These are phyloP conservation scores for Pterophyllum scalare DNA, from an alignment of 2,113 vertebrate genomes.

Conservation along the genomic window DNA sequence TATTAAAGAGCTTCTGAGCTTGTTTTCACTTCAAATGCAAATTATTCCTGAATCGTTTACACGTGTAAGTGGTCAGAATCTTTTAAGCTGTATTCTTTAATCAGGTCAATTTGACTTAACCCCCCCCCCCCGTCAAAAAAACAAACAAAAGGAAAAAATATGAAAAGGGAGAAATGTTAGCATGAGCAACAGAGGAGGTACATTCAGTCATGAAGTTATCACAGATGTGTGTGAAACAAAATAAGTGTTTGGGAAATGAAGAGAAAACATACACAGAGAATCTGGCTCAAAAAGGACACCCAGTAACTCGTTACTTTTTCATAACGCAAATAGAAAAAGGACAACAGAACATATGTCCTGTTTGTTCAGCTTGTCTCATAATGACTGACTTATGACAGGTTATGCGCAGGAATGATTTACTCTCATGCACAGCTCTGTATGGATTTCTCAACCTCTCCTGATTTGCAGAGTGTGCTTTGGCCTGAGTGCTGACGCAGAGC, in stretches of 20 bases:
- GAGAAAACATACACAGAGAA: background rate
- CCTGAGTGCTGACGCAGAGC: constrained; percentile 84
- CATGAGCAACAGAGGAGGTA: background rate
- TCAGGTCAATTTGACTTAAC: too few species aligned
- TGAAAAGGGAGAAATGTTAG: background rate
- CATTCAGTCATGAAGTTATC: background rate
- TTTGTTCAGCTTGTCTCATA: constrained; percentile 43
- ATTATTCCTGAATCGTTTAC: background rate
- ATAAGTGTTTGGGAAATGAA: background rate
- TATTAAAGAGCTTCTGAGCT: background rate
- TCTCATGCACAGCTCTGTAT: background rate
- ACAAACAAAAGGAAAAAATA: background rate
- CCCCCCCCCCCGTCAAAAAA: too few species aligned
- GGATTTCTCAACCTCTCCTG: constrained; percentile 52
- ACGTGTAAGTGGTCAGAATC: background rate
- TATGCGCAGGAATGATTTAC: constrained; percentile 69
- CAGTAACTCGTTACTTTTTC: background rate
- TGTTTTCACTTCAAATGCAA: background rate
- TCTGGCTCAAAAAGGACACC: background rate
- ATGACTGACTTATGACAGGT: constrained; percentile 59
- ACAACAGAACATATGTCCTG: background rate
- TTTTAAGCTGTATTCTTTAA: too few species aligned
- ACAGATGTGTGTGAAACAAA: background rate
- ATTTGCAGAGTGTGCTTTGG: constrained; percentile 84
- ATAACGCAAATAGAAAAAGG: background rate